phyloP scores from a whole-genome alignment of 2,797 vertebrate genomes.

The Liasis olivaceus region DNA sequence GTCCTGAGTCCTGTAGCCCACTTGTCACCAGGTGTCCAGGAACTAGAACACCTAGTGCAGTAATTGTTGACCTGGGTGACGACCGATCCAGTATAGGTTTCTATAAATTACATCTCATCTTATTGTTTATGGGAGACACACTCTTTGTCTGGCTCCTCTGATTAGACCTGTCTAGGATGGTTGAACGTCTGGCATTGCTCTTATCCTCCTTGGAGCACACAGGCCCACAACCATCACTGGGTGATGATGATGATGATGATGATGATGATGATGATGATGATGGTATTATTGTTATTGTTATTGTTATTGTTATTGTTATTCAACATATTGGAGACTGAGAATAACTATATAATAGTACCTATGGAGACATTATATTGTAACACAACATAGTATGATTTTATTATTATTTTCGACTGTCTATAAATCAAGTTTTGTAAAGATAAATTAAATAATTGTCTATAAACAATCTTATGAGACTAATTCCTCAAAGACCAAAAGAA shows the following conservation, averaged over 20 bases:
- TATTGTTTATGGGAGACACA: background rate
- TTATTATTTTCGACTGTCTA: background rate
- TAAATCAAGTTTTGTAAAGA: background rate
- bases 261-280: too few species aligned
- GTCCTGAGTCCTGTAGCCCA: background rate
- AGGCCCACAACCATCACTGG: too few species aligned
- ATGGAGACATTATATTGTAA: background rate
- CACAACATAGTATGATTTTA: background rate
- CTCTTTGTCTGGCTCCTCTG: background rate
- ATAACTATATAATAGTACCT: background rate
- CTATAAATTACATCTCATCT: too few species aligned
- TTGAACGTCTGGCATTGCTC: background rate
- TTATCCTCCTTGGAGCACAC: too few species aligned
- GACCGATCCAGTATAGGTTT: too few species aligned
- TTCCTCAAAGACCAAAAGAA: background rate
- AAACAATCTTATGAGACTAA: background rate
- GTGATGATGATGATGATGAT: too few species aligned
- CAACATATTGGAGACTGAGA: background rate
- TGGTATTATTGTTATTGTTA: background rate
- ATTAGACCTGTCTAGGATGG: background rate
- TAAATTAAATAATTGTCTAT: constrained; percentile 3
- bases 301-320: background rate
- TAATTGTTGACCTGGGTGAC: too few species aligned
- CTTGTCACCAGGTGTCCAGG: background rate
- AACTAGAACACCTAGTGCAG: too few species aligned